Percentiles rank a stretch among this genome's conserved stretches.
Evolutionary conservation across 2,113 vertebrate genomes (phyloP).

Genomic region (Taxidea taxus): DNA sequence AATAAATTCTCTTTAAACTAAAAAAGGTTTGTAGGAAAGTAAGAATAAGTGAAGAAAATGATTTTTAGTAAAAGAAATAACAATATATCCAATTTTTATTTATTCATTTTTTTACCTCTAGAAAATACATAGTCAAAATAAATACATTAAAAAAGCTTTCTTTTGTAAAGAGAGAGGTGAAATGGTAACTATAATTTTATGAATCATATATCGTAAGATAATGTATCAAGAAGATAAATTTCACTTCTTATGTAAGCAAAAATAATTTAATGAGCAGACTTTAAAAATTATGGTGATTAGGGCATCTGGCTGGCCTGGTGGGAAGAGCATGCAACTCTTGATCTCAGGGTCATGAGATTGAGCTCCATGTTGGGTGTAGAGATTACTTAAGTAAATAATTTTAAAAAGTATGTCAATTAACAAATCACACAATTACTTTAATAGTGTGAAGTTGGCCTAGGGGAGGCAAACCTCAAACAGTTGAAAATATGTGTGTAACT

Average conservation of each 20-base stretch:
- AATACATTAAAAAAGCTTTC: not conserved
- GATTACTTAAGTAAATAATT: not conserved
- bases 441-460: not conserved
- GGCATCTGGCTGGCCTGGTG: not conserved
- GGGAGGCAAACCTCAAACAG: not conserved
- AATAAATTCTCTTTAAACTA: not conserved
- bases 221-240: not conserved
- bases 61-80: not conserved
- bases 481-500: not conserved
- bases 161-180: not conserved
- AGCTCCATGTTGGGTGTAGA: not conserved
- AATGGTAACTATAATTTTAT: not conserved
- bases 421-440: not conserved
- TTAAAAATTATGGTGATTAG: not conserved
- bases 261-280: not conserved
- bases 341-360: not conserved
- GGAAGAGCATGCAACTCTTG: not conserved
- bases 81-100: not conserved
- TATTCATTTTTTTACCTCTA: not conserved
- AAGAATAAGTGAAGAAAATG: not conserved
- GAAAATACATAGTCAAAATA: constrained; percentile 7
- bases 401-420: not conserved
- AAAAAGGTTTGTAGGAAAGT: not conserved
- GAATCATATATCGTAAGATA: not conserved
- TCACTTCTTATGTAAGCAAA: not conserved